Base-by-base conservation (phyloP, 2,113 vertebrate species). In the Poecilia latipinna region DNA sequence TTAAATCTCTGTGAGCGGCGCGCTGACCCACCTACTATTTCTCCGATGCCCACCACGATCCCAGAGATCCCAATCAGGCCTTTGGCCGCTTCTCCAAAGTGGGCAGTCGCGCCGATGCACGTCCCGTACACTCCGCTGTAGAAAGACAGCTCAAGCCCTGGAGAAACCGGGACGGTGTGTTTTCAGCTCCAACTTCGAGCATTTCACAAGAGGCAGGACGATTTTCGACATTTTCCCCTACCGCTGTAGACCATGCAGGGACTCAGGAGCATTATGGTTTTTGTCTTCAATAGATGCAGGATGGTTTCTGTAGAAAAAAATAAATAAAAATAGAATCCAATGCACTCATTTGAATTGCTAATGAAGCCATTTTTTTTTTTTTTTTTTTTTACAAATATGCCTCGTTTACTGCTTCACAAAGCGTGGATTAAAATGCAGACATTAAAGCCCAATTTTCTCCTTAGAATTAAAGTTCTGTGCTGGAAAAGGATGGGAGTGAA, bases 81-180 rank as follows among this genome's bases (percentile, higher is more conserved):
- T 91, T 97, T 99, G 63, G 96, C 96, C 72, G 95, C 93, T 0
- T 64, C 83, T 71, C 96, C 97, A 87, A 99, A 99, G 4, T 94
- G 90, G 12, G 95, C 89, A 3, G 97, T 95, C 2, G 98, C 96
- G 15, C 97, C 98, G 6, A 99, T 96, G 61, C 97, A 99, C 0
- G 98, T 99, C 57, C 98, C 98, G 31, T 98, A 99, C 0, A 99
- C 96, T 22, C 98, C 98, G 75, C 97, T 97, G 91, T 98, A 98
- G 94, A 99, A 99, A 0, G 96, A 96, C 69, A 99, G 91, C 82
- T 97, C 96, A 88, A 99, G 89, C 88, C 98, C 98, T 99, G 86
- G 10, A 79, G 54, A 51, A 74, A 75, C 31, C 48, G 72, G 24
- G 26, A 78, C 51, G 17, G 42, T 17, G 54, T 11, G 17, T 22